Evolutionary conservation across 2,797 vertebrate species (phyloP).

Genomic region (Ptychadena robeensis): DNA sequence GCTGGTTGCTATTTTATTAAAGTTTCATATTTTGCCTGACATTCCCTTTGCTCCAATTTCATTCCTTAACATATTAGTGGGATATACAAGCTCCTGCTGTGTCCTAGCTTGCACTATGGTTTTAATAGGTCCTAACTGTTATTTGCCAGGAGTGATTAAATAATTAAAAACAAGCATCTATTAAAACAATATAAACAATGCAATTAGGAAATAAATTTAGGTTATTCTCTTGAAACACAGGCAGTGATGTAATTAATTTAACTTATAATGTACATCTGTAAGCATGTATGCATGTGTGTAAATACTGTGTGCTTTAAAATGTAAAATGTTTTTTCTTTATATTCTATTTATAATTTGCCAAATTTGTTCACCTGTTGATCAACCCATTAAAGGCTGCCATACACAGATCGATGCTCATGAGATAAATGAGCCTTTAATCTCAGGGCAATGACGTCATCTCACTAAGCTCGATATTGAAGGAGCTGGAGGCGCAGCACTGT

Average conservation of each 20-base stretch:
- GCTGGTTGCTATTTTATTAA: slow-evolving; percentile 27
- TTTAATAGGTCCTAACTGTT: slow-evolving; percentile 50
- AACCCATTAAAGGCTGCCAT: no score
- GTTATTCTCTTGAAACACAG: neutral
- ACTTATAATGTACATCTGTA: neutral
- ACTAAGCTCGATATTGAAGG: no score
- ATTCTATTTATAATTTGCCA: no score
- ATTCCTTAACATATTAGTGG: slow-evolving; percentile 47
- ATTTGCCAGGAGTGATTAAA: slow-evolving; percentile 48
- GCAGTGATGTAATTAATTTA: neutral
- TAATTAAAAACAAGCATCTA: slow-evolving; percentile 50
- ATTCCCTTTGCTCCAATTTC: slow-evolving; percentile 37
- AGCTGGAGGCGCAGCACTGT: no score
- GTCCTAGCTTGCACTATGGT: slow-evolving; percentile 33
- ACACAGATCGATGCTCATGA: no score
- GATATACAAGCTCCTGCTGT: slow-evolving; percentile 45
- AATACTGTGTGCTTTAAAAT: no score
- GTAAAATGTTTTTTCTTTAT: no score
- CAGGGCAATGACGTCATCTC: no score
- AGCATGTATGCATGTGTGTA: neutral
- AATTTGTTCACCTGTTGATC: no score
- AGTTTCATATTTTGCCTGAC: slow-evolving; percentile 32
- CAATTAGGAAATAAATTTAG: slow-evolving; percentile 36
- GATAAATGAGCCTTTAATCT: no score
- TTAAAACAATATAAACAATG: slow-evolving; percentile 44